Conservation (phyloP, 2,113 vertebrate species). For the Cyanistes caeruleus region DNA sequence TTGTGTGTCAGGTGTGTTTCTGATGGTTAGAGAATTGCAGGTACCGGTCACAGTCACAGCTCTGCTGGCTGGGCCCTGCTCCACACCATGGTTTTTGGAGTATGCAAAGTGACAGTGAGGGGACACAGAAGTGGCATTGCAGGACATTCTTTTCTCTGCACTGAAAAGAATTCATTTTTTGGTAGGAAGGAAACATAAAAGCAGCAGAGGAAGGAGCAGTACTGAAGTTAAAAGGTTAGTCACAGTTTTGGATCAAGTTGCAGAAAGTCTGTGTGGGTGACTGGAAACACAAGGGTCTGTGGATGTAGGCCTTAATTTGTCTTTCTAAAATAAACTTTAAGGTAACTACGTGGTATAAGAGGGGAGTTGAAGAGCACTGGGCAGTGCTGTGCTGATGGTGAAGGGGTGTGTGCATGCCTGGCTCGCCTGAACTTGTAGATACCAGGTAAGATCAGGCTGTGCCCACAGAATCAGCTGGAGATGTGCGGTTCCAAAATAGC, state of each 20-base stretch:
- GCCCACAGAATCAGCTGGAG: background rate
- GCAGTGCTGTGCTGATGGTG: background rate
- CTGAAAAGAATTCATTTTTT: background rate
- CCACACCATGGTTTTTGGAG: background rate
- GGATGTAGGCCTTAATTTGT: background rate
- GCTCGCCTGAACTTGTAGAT: background rate
- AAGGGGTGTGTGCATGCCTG: fast-evolving
- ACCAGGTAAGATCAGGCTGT: fast-evolving
- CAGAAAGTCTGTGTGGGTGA: fast-evolving
- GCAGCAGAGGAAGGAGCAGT: no score
- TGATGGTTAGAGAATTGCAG: background rate
- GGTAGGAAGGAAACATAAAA: background rate
- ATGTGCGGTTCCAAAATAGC: background rate
- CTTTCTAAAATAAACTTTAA: background rate
- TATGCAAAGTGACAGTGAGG: background rate
- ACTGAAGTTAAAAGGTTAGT: background rate
- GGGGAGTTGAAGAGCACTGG: background rate
- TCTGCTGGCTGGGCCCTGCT: background rate
- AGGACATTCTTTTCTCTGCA: background rate
- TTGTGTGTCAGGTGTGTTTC: background rate
- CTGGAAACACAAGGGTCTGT: background rate
- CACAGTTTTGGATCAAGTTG: background rate
- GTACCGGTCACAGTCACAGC: background rate
- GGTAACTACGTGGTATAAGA: background rate
- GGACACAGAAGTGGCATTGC: background rate